These are phyloP conservation scores for Dyspetes luteomarginatus DNA, from an alignment of 2,888 invertebrate species.

Conservation along the genomic window DNA sequence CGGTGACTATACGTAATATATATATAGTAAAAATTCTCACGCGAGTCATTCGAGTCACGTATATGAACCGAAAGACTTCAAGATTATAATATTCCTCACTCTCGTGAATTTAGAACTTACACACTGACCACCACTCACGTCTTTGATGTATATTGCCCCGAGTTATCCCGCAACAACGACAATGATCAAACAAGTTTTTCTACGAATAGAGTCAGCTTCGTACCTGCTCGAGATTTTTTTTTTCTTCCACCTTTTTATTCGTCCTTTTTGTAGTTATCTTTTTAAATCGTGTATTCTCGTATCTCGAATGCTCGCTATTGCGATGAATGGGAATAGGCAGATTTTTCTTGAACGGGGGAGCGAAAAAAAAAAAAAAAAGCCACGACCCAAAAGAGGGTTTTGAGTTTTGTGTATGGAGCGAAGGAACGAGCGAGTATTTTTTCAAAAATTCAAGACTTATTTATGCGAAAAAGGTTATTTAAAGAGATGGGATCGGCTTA, in stretches of 20 bases:
- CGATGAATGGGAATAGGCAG: slow-evolving; percentile 21
- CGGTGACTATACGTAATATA: slow-evolving; percentile 67
- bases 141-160: slow-evolving; percentile 6
- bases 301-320: neutral
- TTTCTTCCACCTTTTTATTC: slow-evolving; percentile 4
- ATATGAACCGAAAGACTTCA: slow-evolving; percentile 35
- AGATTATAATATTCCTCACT: slow-evolving; percentile 50
- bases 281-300: neutral
- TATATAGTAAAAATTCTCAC: slow-evolving; percentile 67
- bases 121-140: slow-evolving; percentile 32
- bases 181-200: slow-evolving; percentile 55
- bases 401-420: neutral
- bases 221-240: slow-evolving; percentile 29
- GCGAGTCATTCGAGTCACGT: slow-evolving; percentile 71
- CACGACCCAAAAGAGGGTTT: neutral
- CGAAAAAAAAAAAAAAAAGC: neutral
- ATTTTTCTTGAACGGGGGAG: slow-evolving; percentile 2
- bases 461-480: too few relatives aligned
- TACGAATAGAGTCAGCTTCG: slow-evolving; percentile 21
- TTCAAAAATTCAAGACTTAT: too few relatives aligned
- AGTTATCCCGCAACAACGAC: slow-evolving; percentile 24
- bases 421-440: too few relatives aligned
- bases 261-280: neutral
- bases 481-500: too few relatives aligned
- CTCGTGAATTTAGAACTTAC: slow-evolving; percentile 48